Conservation (phyloP, 2,888 invertebrate species). For the Gymnoscelis rufifasciata region DNA sequence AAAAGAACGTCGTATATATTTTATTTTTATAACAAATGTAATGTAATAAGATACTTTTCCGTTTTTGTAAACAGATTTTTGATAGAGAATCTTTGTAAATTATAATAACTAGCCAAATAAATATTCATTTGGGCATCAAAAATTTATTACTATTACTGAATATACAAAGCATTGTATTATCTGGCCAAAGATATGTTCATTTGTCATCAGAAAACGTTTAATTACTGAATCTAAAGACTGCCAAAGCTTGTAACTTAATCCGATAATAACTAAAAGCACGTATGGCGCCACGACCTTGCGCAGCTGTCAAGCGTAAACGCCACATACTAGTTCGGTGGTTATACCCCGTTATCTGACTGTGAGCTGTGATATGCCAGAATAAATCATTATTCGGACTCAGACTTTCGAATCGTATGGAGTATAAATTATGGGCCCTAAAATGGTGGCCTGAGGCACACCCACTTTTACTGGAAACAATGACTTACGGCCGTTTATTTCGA, state of each 20-base stretch:
- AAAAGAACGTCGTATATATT: no score
- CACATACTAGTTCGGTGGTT: constrained; percentile 25
- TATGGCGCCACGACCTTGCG: constrained; percentile 51
- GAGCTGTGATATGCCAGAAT: constrained; percentile 15
- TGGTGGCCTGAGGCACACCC: constrained; percentile 19
- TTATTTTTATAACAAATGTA: no score
- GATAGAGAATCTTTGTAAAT: no score
- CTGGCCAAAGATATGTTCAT: no score
- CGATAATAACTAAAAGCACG: constrained; percentile 42
- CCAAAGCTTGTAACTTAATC: constrained; percentile 27
- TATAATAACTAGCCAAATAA: no score
- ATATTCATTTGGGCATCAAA: no score
- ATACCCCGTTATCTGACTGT: constrained; percentile 17
- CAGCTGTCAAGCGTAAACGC: constrained; percentile 36
- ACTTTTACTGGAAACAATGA: constrained; percentile 14
- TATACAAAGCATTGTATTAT: no score
- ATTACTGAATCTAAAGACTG: background rate
- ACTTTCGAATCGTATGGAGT: constrained; percentile 18
- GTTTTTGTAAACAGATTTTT: no score
- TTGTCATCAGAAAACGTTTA: no score
- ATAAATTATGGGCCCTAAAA: constrained; percentile 19
- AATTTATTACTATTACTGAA: no score
- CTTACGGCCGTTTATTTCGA: constrained; percentile 7
- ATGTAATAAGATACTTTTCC: no score
- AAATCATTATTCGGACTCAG: constrained; percentile 19